Base-by-base conservation (phyloP, 2,888 invertebrate genomes). In the Tolmerus cingulatus region DNA sequence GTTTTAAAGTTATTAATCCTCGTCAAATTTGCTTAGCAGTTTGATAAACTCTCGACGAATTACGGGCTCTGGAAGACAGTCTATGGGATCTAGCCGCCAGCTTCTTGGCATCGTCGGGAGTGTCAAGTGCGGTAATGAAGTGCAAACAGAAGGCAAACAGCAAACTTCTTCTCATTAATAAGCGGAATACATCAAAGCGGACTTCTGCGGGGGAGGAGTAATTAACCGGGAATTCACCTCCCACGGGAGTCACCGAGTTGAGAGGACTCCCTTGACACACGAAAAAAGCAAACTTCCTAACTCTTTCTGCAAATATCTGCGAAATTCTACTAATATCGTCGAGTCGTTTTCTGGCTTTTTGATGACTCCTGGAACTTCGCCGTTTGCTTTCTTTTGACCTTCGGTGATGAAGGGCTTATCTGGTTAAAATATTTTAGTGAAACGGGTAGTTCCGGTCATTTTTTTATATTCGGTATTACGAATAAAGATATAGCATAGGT, bases 1-100 rank as follows among this genome's bases (percentile, higher is more conserved):
- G 82, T 57, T 82, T 82, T 34, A 82, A 66, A 82, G 82, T 82
- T 82, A 82, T 82, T 82, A 82, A 82, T 82, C 82, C 82, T 82
- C 57, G 23, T 66, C 57, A 82, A 82, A 82, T 82, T 82, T 82
- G 66, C 57, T 79, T 51, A 79, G 30, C 66, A 82, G 57, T 30
- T 82, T 82, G 57, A 82, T 82, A 82, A 82, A 37, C 82, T 37
- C 57, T 23, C 37, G 37, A 14, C 37, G 23, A 55, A 82, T 46
- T 5, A 66, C 30, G 34, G 30, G 57, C 51, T 76, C 14, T 7
- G 8, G 40, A 37, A 9, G 34, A 37, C 37, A 5, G 16, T 14
- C 46, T 16, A 14, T n/a, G 46, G 12, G 12, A 40, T n/a, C 46
- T 16, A 51, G 46, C 76, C 40, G 40, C 27, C 16, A 76, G 76